These are phyloP conservation scores for Amiota minor DNA, from an alignment of 2,888 invertebrate genomes.

Conservation along the genomic window DNA sequence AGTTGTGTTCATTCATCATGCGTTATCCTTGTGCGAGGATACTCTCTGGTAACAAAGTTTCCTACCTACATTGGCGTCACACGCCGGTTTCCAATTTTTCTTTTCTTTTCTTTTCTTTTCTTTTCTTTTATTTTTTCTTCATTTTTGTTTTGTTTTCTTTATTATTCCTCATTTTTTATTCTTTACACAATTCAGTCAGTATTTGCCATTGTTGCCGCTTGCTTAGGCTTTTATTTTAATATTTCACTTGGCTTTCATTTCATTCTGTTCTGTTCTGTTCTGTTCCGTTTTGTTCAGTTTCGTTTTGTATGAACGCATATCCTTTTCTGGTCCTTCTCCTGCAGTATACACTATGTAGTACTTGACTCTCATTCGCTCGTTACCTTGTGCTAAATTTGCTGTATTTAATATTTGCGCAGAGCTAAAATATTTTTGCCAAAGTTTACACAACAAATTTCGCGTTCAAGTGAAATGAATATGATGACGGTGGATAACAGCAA, in stretches of 20 bases:
- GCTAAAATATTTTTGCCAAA: slow-evolving; percentile 16
- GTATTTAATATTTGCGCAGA: slow-evolving; percentile 37
- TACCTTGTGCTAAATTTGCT: slow-evolving; percentile 43
- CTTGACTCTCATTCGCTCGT: not conserved
- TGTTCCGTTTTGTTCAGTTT: too few relatives aligned
- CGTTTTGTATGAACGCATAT: slow-evolving; percentile 34
- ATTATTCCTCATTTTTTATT: not conserved
- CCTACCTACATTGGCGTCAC: not conserved
- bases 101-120: not conserved
- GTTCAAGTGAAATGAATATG: not conserved
- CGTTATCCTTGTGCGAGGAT: not conserved
- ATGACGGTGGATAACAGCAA: not conserved
- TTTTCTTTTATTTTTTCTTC: not conserved
- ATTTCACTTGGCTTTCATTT: slow-evolving; percentile 48
- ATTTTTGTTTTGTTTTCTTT: not conserved
- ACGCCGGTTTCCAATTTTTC: not conserved
- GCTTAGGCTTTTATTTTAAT: slow-evolving; percentile 57
- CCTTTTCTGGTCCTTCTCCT: slow-evolving; percentile 17
- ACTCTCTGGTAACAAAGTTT: not conserved
- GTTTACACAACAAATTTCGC: slow-evolving; percentile 50
- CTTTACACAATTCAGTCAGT: not conserved
- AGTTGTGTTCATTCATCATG: not conserved
- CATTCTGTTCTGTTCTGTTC: not conserved
- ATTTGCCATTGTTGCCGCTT: slow-evolving; percentile 16
- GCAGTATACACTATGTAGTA: slow-evolving; percentile 6